phyloP scores from a whole-genome alignment of 1,140 invertebrate species.

The Uloborus diversus region DNA sequence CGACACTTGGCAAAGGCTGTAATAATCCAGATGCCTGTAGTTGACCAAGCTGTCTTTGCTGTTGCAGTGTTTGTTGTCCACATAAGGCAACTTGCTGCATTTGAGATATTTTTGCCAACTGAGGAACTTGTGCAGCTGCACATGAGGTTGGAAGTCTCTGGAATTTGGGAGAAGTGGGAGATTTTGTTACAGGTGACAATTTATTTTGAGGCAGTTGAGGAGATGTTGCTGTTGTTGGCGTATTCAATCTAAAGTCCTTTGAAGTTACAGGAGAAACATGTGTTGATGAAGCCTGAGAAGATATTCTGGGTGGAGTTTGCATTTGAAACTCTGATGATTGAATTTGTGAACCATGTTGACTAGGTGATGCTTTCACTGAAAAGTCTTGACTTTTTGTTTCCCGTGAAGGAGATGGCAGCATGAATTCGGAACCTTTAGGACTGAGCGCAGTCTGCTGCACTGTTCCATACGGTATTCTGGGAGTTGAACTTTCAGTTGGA shows the following conservation, averaged over 20 bases:
- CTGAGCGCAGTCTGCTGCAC: constrained; percentile 31
- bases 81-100: constrained; percentile 26
- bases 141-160: constrained; percentile 32
- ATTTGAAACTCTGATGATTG: constrained; percentile 39
- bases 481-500: constrained; percentile 1
- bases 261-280: constrained; percentile 19
- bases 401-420: constrained; percentile 31
- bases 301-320: constrained; percentile 27
- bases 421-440: constrained; percentile 34
- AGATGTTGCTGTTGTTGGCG: constrained; percentile 1
- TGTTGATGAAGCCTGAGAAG: constrained; percentile 18
- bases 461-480: constrained; percentile 10
- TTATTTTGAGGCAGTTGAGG: constrained; percentile 33
- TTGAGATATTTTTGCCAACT: constrained; percentile 17
- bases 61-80: constrained; percentile 30
- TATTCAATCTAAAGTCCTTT: constrained; percentile 24
- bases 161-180: constrained; percentile 26
- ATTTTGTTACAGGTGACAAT: neutral
- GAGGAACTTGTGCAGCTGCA: constrained; percentile 6
- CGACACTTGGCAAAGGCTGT: constrained; percentile 20
- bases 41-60: constrained; percentile 25
- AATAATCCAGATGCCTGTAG: constrained; percentile 5
- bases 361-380: constrained; percentile 27
- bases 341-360: constrained; percentile 30
- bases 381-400: constrained; percentile 44